Base-by-base conservation (phyloP, 2,113 vertebrate genomes). In the Trinectes maculatus region DNA sequence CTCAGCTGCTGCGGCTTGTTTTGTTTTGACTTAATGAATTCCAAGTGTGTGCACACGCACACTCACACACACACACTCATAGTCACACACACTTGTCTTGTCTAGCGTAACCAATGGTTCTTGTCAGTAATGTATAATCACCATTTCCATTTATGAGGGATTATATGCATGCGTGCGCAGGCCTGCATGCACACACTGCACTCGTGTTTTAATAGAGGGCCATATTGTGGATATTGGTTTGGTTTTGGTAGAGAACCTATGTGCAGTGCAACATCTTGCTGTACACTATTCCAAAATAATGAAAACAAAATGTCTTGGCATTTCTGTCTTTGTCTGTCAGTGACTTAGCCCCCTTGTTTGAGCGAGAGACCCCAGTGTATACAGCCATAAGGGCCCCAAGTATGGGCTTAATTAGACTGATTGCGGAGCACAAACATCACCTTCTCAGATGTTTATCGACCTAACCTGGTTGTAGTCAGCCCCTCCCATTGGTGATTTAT, bases 1-100 rank as follows among this genome's bases (percentile, higher is more conserved):
- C 77, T 91, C 87, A 85, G 87, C 83, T 89, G 82, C 88, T 61
- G 87, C 75, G 7, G 68, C 81, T 88, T 87, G 89, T 89, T 89
- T 84, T 89, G 76, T 87, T 85, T 82, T 60, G 47, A 80, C 82
- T 81, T 89, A 86, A 88, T 87, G 76, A 90, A 90, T 87, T 86
- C 83, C 85, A 85, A 89, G 79, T 87, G 73, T 71, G 46, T 44
- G 51, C 15, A 55, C 40, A 15, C 73, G 31, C 48, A 33, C 53
- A 58, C 36, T 51, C 57, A 70, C 39, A 53, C 57, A 71, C 61
- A 43, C 26, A 52, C 44, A 58, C 36, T 54, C 63, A 51, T 47
- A 29, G 31, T 52, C 65, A 54, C 59, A 71, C 52, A 29, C 57
- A 47, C 70, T 59, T 29, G 54, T 78, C 84, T 86, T 82, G 85